phyloP scores from a whole-genome alignment of 2,113 vertebrate species.

The Nansenia antarctica region DNA sequence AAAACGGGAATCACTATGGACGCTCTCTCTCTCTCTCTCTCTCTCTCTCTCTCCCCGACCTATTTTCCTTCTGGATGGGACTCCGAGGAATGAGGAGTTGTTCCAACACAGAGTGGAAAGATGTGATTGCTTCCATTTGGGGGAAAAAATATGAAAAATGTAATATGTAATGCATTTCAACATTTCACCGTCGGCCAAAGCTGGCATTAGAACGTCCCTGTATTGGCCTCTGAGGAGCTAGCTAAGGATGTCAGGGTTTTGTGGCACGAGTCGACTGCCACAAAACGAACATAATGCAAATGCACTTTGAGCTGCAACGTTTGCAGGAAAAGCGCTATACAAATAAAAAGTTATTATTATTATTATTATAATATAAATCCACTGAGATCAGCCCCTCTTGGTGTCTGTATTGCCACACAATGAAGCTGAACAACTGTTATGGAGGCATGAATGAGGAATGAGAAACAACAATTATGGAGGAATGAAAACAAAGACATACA shows the following conservation, averaged over 20 bases:
- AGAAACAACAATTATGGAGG: too few relatives aligned
- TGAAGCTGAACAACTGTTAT: too few relatives aligned
- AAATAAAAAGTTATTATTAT: too few relatives aligned
- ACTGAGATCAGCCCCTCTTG: neutral
- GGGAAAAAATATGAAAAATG: neutral
- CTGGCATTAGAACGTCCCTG: neutral
- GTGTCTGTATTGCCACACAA: neutral
- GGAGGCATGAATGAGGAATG: too few relatives aligned
- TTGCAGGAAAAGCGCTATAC: too few relatives aligned
- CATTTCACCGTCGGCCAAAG: neutral
- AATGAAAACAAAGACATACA: too few relatives aligned
- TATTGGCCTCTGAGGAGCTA: neutral
- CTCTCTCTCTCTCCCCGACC: conserved; percentile 1
- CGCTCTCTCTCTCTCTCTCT: neutral
- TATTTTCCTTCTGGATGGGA: conserved; percentile 4
- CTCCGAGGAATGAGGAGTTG: neutral
- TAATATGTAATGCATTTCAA: neutral
- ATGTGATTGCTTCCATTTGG: conserved; percentile 5
- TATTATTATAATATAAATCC: too few relatives aligned
- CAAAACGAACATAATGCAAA: too few relatives aligned
- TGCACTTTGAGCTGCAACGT: too few relatives aligned
- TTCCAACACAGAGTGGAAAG: conserved; percentile 7
- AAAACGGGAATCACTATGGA: neutral
- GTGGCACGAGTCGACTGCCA: too few relatives aligned
- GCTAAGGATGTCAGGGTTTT: too few relatives aligned